phyloP scores from a whole-genome alignment of 2,113 vertebrate species.

The Poeciliopsis occidentalis region DNA sequence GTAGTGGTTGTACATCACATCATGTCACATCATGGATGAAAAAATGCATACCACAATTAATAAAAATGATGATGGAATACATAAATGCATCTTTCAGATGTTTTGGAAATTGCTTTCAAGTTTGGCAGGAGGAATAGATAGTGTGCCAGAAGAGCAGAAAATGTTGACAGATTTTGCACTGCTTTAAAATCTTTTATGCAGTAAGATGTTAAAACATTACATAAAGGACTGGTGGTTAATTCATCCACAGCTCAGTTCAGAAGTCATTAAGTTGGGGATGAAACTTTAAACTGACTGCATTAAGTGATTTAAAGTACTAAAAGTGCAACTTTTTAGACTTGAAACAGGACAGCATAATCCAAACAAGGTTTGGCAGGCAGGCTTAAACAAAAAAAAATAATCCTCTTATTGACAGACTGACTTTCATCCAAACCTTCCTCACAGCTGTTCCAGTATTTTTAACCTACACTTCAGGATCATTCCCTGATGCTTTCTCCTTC shows the following conservation, averaged over 20 bases:
- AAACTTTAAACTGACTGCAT: background rate
- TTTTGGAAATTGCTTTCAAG: background rate
- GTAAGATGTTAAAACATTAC: background rate
- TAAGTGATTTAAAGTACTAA: background rate
- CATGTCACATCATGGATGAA: background rate
- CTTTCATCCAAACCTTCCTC: background rate
- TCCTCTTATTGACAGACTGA: background rate
- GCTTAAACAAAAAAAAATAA: background rate
- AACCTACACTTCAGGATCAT: conserved; percentile 5
- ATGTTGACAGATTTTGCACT: background rate
- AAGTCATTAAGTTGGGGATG: background rate
- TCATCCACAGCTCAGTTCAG: background rate
- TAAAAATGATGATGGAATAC: background rate
- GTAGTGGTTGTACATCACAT: background rate
- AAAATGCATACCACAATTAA: background rate
- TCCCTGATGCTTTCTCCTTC: background rate
- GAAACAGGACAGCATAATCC: background rate
- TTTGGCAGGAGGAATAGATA: background rate
- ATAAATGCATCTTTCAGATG: background rate
- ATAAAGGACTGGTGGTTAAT: background rate
- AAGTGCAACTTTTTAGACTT: background rate
- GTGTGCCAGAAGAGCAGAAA: background rate
- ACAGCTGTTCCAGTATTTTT: background rate
- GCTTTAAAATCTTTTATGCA: background rate
- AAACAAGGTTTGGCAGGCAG: background rate